Evolutionary conservation across 2,113 vertebrate genomes (phyloP).

Genomic region (Cynoglossus semilaevis): DNA sequence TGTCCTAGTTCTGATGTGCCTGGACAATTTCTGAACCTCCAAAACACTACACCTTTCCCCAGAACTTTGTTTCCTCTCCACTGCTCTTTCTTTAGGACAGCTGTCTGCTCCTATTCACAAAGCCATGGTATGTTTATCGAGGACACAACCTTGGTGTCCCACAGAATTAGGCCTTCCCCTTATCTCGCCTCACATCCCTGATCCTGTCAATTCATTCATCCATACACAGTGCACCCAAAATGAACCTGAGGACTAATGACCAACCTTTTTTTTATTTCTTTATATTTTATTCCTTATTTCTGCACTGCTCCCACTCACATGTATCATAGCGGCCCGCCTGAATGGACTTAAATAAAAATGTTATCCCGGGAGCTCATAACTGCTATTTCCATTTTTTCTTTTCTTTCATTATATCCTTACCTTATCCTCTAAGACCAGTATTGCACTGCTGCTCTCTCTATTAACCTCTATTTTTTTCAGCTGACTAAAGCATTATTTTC

Average conservation of each 20-base stretch:
- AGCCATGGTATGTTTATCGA: constrained; percentile 37
- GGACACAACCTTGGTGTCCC: constrained; percentile 51
- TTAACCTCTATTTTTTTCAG: constrained; percentile 10
- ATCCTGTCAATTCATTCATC: constrained; percentile 32
- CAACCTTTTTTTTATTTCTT: too few relatives aligned
- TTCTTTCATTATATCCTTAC: neutral
- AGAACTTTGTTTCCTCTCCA: constrained; percentile 5
- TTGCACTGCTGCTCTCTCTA: neutral
- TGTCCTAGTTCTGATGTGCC: constrained; percentile 21
- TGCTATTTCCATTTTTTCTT: constrained; percentile 5
- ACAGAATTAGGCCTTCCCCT: constrained; percentile 48
- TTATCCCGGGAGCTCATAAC: constrained; percentile 22
- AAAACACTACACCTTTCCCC: neutral
- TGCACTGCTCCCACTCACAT: constrained; percentile 26
- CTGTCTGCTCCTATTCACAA: constrained; percentile 29
- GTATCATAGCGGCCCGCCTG: constrained; percentile 13
- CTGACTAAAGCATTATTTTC: neutral
- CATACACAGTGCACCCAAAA: constrained; percentile 17
- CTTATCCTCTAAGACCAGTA: neutral
- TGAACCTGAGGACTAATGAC: constrained; percentile 43
- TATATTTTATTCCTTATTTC: constrained; percentile 14
- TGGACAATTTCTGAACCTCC: constrained; percentile 6
- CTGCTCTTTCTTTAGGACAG: constrained; percentile 3
- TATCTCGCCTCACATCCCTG: constrained; percentile 32
- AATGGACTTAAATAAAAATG: constrained; percentile 30